Evolutionary conservation across 2,113 vertebrate genomes (phyloP), one percentile per base, ranked within the genome.

Genomic region (Prinia subflava): DNA sequence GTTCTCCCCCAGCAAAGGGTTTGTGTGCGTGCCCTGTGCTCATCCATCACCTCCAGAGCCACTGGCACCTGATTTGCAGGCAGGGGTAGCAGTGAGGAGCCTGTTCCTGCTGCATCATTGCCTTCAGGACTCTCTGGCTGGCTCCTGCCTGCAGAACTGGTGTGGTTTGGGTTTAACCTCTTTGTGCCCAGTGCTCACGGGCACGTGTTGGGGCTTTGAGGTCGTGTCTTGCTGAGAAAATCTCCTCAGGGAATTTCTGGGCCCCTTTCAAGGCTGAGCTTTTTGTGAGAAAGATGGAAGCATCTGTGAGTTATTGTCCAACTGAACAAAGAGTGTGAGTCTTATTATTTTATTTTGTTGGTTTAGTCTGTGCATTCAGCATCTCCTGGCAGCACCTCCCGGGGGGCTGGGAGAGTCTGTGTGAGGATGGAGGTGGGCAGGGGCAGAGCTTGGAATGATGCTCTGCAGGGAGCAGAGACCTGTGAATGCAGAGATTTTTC

Each of bases 171-270:
- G 13, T 90, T 94, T 90, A 80, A 93, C 69, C 47, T 44, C 88
- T 62, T 68, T 2, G 0, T 77, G 57, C 47, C 57, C 74, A 39
- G 81, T 70, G 44, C 49, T 79, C 28, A 7, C 0, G 0, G 65
- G 21, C 25, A 8, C 3, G 0, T 0, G 1, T 30, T 25, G 63
- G 75, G 65, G 35, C 12, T 82, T 70, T 77, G 41, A 0, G 0
- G 59, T 77, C 4, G 0, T 2, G 4, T 60, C 87, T 56, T 15
- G 55, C 55, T 78, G 60, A 39, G 56, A 53, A 90, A 78, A 89
- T 35, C 41, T 44, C 64, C n/a, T 46, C 41, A 8, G 46, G 59
- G 65, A 25, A 69, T n/a, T 63, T 33, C 87, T 42, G 76, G 14
- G 73, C 14, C 7, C 20, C 14, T 84, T 71, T 56, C 2, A 9